Evolutionary conservation across 2,888 invertebrate genomes (phyloP).

Genomic region (Choreutis nemorana): DNA sequence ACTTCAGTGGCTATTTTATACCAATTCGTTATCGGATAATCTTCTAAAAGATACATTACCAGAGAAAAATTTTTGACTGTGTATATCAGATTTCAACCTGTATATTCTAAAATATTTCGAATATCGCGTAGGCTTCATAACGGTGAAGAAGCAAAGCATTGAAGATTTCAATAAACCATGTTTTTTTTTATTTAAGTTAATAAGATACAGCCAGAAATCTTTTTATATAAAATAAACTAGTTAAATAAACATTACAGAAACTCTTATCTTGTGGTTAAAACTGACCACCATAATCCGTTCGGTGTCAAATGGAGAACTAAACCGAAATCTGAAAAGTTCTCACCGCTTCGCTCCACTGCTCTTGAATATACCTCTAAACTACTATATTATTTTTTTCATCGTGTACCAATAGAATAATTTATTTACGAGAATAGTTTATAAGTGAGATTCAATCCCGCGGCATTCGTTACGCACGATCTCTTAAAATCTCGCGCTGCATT

Average conservation of each 20-base stretch:
- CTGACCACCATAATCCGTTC: constrained; percentile 40
- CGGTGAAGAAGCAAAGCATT: too few relatives aligned
- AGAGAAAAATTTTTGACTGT: constrained; percentile 11
- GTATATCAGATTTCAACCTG: constrained; percentile 36
- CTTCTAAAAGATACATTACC: constrained; percentile 18
- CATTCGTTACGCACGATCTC: constrained; percentile 52
- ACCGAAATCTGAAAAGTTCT: constrained; percentile 51
- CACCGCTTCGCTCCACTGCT: constrained; percentile 54
- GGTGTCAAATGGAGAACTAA: constrained; percentile 52
- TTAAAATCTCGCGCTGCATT: constrained; percentile 33
- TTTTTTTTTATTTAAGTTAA: too few relatives aligned
- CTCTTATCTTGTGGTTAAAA: too few relatives aligned
- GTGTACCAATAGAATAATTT: constrained; percentile 53
- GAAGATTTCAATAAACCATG: too few relatives aligned
- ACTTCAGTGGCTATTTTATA: constrained; percentile 52
- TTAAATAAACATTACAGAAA: too few relatives aligned
- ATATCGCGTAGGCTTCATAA: too few relatives aligned
- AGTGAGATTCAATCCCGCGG: constrained; percentile 17
- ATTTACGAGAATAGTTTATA: constrained; percentile 15
- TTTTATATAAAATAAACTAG: too few relatives aligned
- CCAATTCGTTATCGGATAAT: constrained; percentile 33
- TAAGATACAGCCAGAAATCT: too few relatives aligned
- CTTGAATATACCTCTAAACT: constrained; percentile 42
- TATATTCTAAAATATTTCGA: too few relatives aligned
- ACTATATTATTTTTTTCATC: constrained; percentile 57